Conservation (phyloP, 2,888 invertebrate species). For the Tachystola acroxantha region DNA sequence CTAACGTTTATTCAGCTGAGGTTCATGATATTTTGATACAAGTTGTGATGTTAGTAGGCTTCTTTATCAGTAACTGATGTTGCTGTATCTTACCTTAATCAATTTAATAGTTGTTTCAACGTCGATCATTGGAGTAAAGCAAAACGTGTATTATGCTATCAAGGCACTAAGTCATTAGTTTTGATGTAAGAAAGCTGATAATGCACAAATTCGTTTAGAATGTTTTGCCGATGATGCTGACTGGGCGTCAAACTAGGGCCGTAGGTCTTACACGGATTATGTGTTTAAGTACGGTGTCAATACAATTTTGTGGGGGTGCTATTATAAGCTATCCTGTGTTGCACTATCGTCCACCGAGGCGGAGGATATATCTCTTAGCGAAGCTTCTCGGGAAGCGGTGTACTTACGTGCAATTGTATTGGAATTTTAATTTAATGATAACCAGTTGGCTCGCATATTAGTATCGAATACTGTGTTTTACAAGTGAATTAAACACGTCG, state of each 20-base stretch:
- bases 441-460: slow-evolving; percentile 12
- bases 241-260: slow-evolving; percentile 1
- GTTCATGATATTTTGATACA: too few species aligned
- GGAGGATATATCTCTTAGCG: slow-evolving; percentile 7
- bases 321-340: too few species aligned
- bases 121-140: slow-evolving; percentile 6
- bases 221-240: slow-evolving; percentile 7
- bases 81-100: slow-evolving; percentile 7
- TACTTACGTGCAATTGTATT: too few species aligned
- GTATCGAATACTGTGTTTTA: slow-evolving; percentile 4
- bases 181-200: slow-evolving; percentile 1
- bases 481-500: slow-evolving; percentile 14
- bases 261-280: slow-evolving; percentile 1
- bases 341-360: too few species aligned
- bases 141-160: slow-evolving; percentile 7
- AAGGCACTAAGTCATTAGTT: slow-evolving; percentile 5
- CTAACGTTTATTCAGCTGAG: too few species aligned
- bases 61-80: slow-evolving; percentile 6
- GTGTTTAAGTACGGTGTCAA: too few species aligned
- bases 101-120: slow-evolving; percentile 7
- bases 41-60: slow-evolving; percentile 1
- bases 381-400: slow-evolving; percentile 12
- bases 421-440: too few species aligned
- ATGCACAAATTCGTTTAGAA: background rate
- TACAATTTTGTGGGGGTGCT: slow-evolving; percentile 9